Conservation (phyloP, 2,888 invertebrate species). For the Nectonema munidae region DNA sequence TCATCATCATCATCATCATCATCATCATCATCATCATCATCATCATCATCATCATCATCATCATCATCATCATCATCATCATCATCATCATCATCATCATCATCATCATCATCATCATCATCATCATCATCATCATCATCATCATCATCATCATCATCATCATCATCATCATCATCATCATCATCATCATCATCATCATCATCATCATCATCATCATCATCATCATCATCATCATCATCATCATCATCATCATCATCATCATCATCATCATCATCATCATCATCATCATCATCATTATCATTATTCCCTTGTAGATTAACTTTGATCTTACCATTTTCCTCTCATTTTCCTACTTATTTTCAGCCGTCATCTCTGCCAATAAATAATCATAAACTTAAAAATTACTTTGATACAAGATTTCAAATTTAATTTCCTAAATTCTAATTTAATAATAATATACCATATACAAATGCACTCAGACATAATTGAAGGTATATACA, state of each 20-base stretch:
- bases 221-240: constrained; percentile 5
- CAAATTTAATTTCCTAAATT: too few species aligned
- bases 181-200: constrained; percentile 5
- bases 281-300: constrained; percentile 5
- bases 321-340: too few species aligned
- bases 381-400: too few species aligned
- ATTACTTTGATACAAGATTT: too few species aligned
- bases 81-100: constrained; percentile 5
- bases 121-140: constrained; percentile 5
- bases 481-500: too few species aligned
- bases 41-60: constrained; percentile 5
- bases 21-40: constrained; percentile 5
- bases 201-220: constrained; percentile 5
- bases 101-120: constrained; percentile 5
- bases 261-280: constrained; percentile 5
- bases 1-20: constrained; percentile 5
- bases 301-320: not conserved
- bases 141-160: constrained; percentile 5
- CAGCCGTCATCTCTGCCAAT: too few species aligned
- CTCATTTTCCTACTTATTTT: too few species aligned
- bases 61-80: constrained; percentile 5
- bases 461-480: too few species aligned
- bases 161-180: constrained; percentile 5
- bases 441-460: too few species aligned
- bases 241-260: constrained; percentile 5